Conservation (phyloP, 2,888 invertebrate genomes). For the Himalopsyche japonica region DNA sequence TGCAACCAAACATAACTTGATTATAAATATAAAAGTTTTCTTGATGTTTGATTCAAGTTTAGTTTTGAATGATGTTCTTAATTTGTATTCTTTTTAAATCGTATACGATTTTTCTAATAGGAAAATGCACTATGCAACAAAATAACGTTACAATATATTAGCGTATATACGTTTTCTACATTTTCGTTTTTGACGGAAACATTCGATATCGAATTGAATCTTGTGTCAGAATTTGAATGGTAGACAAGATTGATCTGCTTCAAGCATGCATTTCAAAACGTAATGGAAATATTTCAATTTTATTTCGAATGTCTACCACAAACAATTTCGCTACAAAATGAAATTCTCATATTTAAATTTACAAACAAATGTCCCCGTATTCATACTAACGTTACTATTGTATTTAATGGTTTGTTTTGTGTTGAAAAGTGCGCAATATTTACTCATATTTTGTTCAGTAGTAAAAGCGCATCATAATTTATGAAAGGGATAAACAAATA, state of each 20-base stretch:
- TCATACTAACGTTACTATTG: too few relatives aligned
- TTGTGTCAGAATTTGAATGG: conserved; percentile 7
- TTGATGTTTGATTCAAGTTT: too few relatives aligned
- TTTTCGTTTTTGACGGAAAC: conserved; percentile 9
- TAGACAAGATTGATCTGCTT: conserved; percentile 7
- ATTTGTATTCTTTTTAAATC: too few relatives aligned
- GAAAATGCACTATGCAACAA: neutral
- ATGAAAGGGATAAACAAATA: too few relatives aligned
- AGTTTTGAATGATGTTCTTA: too few relatives aligned
- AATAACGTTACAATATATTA: conserved; percentile 21
- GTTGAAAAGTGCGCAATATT: too few relatives aligned
- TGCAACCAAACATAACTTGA: too few relatives aligned
- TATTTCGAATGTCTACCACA: neutral
- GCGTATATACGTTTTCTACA: conserved; percentile 20
- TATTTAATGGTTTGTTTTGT: too few relatives aligned
- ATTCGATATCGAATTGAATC: conserved; percentile 24
- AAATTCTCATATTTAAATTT: neutral
- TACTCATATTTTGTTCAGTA: too few relatives aligned
- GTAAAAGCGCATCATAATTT: too few relatives aligned
- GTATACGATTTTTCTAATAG: neutral
- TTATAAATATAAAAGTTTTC: too few relatives aligned
- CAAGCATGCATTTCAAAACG: neutral
- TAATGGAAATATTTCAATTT: conserved; percentile 1
- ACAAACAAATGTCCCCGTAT: too few relatives aligned
- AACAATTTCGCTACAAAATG: neutral